Base-by-base conservation (phyloP, 2,113 vertebrate genomes). In the Neogobius melanostomus region DNA sequence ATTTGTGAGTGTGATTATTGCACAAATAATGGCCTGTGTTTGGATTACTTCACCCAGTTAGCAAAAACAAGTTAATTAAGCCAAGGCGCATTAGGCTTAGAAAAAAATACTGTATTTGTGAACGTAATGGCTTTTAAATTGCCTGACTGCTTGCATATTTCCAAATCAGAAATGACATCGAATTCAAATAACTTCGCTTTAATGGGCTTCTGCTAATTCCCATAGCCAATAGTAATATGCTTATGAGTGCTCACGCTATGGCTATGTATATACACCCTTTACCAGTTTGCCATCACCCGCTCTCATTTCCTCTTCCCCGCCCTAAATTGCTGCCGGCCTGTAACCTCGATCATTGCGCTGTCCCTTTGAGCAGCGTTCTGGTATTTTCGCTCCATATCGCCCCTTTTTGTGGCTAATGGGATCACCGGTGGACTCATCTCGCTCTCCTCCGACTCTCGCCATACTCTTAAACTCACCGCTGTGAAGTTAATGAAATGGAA, bases 401-500 rank as follows among this genome's bases (percentile, higher is more conserved):
- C 79, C 28, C 62, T 71, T 75, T 85, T 77, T 73, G 65, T 74
- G 64, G 66, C 82, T 89, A 85, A 91, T 84, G 78, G 81, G 82
- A 89, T 90, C 86, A 78, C 73, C 68, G 11, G 60, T 71, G 77
- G 85, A 77, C 82, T 76, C 65, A 76, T 72, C 72, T 82, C 68
- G 66, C 72, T 75, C 74, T 80, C 80, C 74, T 82, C 68, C 69
- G 72, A 76, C 74, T 82, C 80, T 52, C 8, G 60, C 72, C 68
- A 71, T 52, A 64, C 76, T 79, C 85, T 79, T 67, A 12, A 48
- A 48, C 74, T 83, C 77, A 87, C 85, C 59, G 16, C 80, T 75
- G 53, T 75, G 73, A 82, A 81, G 74, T 86, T 86, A 86, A 91
- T 89, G 77, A 86, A 88, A 88, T 77, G 56, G 72, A 82, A 76